Percentiles rank a stretch among this genome's conserved stretches.
Conservation (phyloP, 2,888 invertebrate species). For the Apodemia mormo region DNA sequence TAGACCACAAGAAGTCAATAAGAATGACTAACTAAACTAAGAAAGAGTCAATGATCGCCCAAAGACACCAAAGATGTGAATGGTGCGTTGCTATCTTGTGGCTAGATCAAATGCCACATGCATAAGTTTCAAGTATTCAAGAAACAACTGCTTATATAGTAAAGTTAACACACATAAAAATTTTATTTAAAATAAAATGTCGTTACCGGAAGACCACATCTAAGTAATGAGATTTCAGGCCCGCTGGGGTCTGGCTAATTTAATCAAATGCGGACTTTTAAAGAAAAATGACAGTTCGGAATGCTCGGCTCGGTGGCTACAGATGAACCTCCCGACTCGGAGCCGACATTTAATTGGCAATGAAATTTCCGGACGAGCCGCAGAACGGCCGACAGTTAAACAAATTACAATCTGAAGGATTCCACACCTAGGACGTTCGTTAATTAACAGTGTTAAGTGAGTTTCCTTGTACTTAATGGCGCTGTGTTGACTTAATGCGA, state of each 20-base stretch:
- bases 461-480: neutral
- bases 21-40: too few species aligned
- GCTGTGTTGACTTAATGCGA: neutral
- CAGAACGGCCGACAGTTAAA: neutral
- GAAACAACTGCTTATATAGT: neutral
- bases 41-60: too few species aligned
- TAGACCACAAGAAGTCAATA: too few species aligned
- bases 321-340: too few species aligned
- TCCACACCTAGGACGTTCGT: neutral
- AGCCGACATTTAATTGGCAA: neutral
- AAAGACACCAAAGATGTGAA: too few species aligned
- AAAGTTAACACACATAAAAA: neutral
- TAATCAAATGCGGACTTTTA: constrained; percentile 1
- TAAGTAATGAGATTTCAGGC: neutral
- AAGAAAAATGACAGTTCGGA: neutral
- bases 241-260: neutral
- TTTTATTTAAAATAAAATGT: neutral
- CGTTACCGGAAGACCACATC: neutral
- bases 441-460: neutral
- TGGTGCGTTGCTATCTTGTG: too few species aligned
- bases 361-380: neutral
- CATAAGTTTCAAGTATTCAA: neutral
- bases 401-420: neutral
- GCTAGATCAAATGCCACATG: too few species aligned
- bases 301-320: neutral